Base-by-base conservation (phyloP, 1,140 invertebrate genomes). In the Zaprionus vittiger region DNA sequence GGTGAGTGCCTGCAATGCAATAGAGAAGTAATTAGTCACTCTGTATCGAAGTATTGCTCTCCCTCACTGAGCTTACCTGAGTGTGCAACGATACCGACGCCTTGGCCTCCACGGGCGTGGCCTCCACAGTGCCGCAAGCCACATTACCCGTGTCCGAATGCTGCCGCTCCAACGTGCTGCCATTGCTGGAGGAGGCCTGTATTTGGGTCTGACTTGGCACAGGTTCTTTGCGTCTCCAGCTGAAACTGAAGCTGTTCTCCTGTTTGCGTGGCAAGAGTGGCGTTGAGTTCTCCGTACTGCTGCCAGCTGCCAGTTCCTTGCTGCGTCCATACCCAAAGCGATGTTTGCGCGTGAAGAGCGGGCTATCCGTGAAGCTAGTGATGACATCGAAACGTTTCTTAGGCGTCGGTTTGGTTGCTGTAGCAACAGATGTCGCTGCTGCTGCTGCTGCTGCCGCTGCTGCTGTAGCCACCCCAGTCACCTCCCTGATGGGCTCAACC, bases 61-160 rank as follows among this genome's bases (percentile, higher is more conserved):
- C 9, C 9, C 31, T 26, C 12, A 12, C 15, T 6, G 20, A 49
- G 6, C 20, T 41, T 66, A 93, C 92, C 81, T 94, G 94, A 6
- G 94, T 94, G 74, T 94, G 94, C 24, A 94, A 73, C 0, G 94
- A 93, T 34, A 93, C 92, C 0, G 92, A 93, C 6, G 92, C 80
- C 65, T 93, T 93, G 52, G 91, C 78, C 63, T 93, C 92, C 52
- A 92, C 83, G 17, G 91, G 91, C 3, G 92, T 92, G 4, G 86
- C 84, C 57, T 93, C 92, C 9, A 92, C 75, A 2, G 83, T 64
- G 20, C 85, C 85, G 37, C 85, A 90, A 5, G 77, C 57, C 24
- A 73, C 73, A 15, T 69, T 70, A 31, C 65, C 17, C 22, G 70
- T 34, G 28, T 84, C 85, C 15, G 84, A 73, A 31, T 74, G 81